A percentile compares a stretch with the other conserved stretches of the same genome.
Conservation (phyloP, 2,113 vertebrate genomes). For the Mystacornis crossleyi region DNA sequence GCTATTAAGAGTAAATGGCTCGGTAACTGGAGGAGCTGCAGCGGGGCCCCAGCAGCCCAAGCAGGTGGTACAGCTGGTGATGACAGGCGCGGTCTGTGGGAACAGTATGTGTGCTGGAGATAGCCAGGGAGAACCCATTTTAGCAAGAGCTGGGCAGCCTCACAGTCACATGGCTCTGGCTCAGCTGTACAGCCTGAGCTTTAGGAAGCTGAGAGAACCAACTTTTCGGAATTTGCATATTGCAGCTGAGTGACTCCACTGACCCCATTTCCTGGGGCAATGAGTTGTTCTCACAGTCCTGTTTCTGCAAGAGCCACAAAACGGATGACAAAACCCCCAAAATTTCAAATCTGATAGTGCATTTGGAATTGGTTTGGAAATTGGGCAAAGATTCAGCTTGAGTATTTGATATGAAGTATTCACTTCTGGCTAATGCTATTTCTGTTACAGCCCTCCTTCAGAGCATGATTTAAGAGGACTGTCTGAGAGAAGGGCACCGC, state of each 20-base stretch:
- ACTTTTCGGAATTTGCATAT: not conserved
- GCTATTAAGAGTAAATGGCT: not conserved
- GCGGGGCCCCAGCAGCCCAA: not conserved
- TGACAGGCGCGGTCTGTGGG: slow-evolving; percentile 19
- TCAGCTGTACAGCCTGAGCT: slow-evolving; percentile 10
- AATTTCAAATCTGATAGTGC: not conserved
- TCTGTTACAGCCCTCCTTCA: slow-evolving; percentile 36
- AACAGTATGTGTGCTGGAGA: slow-evolving; percentile 46
- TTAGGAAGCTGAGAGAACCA: not conserved
- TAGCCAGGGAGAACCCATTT: slow-evolving; percentile 35
- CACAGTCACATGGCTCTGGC: slow-evolving; percentile 28
- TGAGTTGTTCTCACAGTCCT: not conserved
- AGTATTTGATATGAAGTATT: slow-evolving; percentile 4
- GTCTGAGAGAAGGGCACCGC: not conserved
- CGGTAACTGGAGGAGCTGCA: slow-evolving; percentile 14
- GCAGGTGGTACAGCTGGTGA: slow-evolving; percentile 50
- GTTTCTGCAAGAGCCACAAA: not conserved
- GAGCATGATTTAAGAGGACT: slow-evolving; percentile 17
- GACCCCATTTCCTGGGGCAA: not conserved
- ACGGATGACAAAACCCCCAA: accelerated
- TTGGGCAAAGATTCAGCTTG: not conserved
- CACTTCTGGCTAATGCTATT: slow-evolving; percentile 33
- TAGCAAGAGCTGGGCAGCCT: slow-evolving; percentile 27
- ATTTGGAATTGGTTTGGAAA: not conserved
- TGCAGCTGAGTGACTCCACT: not conserved